Evolutionary conservation across 2,888 invertebrate genomes (phyloP), one percentile per base, ranked within the genome.

Genomic region (Eilema sororculum): DNA sequence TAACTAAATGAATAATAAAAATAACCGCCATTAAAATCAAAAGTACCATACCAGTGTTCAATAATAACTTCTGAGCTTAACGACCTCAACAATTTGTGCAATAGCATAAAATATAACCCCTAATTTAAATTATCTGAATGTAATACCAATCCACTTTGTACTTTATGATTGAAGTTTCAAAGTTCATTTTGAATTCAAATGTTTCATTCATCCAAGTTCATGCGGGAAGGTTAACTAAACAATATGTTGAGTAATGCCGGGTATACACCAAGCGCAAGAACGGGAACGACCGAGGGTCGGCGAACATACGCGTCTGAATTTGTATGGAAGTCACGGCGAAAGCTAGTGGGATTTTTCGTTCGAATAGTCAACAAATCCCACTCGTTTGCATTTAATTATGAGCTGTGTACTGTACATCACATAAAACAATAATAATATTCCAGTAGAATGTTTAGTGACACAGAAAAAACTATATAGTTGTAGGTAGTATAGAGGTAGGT

Each of bases 191-290:
- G 16, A 6, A 20, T 64, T 59, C 16, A 25, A 37, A 25, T 68
- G 30, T 70, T 72, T 66, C 56, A 79, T 72, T 74, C 60, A 67
- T 74, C 67, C 70, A 74, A 78, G 79, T 79, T 75, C 76, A 87
- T 87, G 84, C 87, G 87, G 87, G 88, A 77, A 85, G 87, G 85
- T 86, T 83, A 84, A 84, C 66, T 72, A 67, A 77, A 73, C 30
- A 22, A 56, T n/a, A 56, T 65, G 24, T 58, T 24, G 24, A 13
- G 57, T 58, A 13, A 25, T 58, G 25, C 5, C 57, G 57, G 52
- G 52, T 52, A 52, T 52, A n/a, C 9, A 52, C n/a, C 52, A 52
- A 52, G n/a, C 0, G 52, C 2, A 52, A 52, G 8, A 52, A 52
- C 9, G n/a, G 2, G n/a, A 52, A 52, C n/a, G n/a, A 52, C 20